phyloP scores from a whole-genome alignment of 2,113 vertebrate genomes.

The Pseudonaja textilis region DNA sequence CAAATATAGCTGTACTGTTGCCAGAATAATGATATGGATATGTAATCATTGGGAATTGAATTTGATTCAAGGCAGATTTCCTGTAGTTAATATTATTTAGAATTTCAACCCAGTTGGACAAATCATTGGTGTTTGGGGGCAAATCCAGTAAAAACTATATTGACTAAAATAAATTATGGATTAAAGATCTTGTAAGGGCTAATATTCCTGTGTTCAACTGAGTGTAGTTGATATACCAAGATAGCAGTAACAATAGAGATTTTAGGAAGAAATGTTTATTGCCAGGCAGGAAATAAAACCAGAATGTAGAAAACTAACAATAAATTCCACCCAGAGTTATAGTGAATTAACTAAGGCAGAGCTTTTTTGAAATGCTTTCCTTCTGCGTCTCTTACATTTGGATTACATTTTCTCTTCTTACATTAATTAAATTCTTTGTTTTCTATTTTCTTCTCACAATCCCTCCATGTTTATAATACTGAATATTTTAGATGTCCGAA shows the following conservation, averaged over 20 bases:
- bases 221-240: not conserved
- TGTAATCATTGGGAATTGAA: not conserved
- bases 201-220: not conserved
- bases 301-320: not conserved
- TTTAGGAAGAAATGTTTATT: not conserved
- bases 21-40: not conserved
- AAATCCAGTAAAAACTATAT: not conserved
- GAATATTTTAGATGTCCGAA: not conserved
- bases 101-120: not conserved
- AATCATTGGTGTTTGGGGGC: not conserved
- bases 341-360: not conserved
- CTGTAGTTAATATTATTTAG: not conserved
- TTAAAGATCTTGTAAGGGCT: not conserved
- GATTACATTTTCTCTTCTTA: not conserved
- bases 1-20: not conserved
- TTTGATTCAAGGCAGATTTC: not conserved
- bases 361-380: not conserved
- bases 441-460: not conserved
- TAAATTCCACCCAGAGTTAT: not conserved
- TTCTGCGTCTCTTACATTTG: not conserved
- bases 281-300: not conserved
- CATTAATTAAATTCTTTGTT: not conserved
- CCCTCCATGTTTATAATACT: not conserved
- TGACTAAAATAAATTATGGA: not conserved
- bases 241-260: not conserved